These are phyloP conservation scores for Ranitomeya imitator DNA, from an alignment of 2,113 vertebrate genomes.

Conservation along the genomic window DNA sequence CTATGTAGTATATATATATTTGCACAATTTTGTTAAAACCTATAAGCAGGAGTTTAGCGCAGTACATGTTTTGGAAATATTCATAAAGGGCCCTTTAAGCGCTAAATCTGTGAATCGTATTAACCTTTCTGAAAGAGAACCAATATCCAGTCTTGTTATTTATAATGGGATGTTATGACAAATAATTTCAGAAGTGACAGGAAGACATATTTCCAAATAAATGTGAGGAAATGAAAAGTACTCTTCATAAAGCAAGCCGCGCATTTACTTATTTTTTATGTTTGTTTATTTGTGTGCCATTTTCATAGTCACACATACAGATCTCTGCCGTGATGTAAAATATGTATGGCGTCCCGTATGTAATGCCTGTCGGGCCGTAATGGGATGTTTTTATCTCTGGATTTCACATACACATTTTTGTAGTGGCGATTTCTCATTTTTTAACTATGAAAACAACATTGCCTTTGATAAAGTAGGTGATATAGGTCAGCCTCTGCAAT, in stretches of 20 bases:
- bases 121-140: background rate
- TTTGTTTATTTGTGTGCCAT: background rate
- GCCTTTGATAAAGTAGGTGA: conserved; percentile 50
- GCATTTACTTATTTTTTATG: conserved; percentile 20
- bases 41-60: background rate
- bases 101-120: background rate
- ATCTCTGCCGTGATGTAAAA: background rate
- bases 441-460: conserved; percentile 53
- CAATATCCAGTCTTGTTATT: conserved; percentile 6
- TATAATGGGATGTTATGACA: conserved; percentile 26
- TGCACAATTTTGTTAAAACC: background rate
- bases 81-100: conserved; percentile 7
- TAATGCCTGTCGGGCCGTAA: conserved; percentile 23
- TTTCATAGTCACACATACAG: conserved; percentile 2
- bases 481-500: conserved; percentile 56
- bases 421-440: conserved; percentile 43
- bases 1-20: too few species aligned
- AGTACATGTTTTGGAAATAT: background rate
- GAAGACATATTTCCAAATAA: conserved; percentile 33
- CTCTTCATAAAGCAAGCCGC: conserved; percentile 3
- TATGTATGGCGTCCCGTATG: background rate
- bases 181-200: conserved; percentile 23
- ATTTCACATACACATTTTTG: conserved; percentile 11
- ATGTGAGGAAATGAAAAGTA: conserved; percentile 37
- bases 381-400: conserved; percentile 32